A percentile compares a stretch with the other conserved stretches of the same genome.
These are phyloP conservation scores for Parotia lawesii DNA, from an alignment of 2,113 vertebrate genomes.

Conservation along the genomic window DNA sequence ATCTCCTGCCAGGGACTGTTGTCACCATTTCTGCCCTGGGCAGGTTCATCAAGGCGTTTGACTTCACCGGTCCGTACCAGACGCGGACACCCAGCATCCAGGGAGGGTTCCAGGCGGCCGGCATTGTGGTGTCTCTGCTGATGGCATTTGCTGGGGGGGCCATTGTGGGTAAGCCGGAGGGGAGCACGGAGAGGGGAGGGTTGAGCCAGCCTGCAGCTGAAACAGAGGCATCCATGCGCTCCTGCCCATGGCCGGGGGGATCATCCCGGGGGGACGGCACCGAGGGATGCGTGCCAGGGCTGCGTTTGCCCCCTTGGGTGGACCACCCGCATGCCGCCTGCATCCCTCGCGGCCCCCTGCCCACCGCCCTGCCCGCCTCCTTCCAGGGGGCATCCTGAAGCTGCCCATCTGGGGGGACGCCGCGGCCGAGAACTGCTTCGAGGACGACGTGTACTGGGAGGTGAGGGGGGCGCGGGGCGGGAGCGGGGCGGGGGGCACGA, in stretches of 20 bases:
- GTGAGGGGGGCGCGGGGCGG: conserved; percentile 65
- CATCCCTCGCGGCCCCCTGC: not conserved
- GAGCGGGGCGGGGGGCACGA: not conserved
- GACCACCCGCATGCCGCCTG: rapidly evolving
- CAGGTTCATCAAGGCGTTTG: conserved; percentile 79
- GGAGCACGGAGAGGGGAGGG: not conserved
- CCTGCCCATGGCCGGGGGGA: not conserved
- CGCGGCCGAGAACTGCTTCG: conserved; percentile 88
- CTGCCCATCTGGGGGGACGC: conserved; percentile 89
- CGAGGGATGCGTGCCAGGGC: not conserved
- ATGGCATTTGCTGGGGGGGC: conserved; percentile 87
- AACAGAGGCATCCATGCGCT: rapidly evolving
- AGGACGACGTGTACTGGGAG: conserved; percentile 93
- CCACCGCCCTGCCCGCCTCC: not conserved
- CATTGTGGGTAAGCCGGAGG: conserved; percentile 81
- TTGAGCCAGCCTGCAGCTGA: not conserved
- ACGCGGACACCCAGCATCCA: conserved; percentile 65
- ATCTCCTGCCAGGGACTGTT: not conserved
- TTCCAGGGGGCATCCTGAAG: conserved; percentile 85
- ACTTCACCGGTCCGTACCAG: conserved; percentile 46
- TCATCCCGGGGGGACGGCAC: rapidly evolving
- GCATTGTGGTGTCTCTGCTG: conserved; percentile 80
- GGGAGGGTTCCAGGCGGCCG: conserved; percentile 87
- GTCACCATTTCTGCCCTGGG: not conserved
- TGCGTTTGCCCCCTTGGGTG: not conserved